Evolutionary conservation across 1,140 invertebrate genomes (phyloP), one percentile per base, ranked within the genome.

Genomic region (Drosophila bocqueti): DNA sequence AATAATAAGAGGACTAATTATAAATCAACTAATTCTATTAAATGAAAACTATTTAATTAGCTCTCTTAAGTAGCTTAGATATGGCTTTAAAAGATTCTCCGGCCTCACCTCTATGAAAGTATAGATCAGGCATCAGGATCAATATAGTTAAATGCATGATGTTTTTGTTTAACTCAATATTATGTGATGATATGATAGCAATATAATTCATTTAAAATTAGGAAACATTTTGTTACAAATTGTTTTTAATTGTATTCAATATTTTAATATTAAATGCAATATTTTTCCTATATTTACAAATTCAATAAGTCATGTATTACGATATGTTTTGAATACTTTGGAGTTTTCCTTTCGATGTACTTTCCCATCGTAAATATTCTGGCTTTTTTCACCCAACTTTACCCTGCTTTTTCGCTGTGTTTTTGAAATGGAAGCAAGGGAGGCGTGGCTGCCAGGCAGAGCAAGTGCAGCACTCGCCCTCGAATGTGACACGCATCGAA

Each of bases 401-500:
- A 31, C 24, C 7, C 3, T 47, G 6, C 9, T 43, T 26, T n/a
- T 54, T 29, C 13, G 10, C 49, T 34, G 50, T 52, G n/a, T 13
- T 3, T 2, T 9, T 49, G 24, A 24, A 24, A 24, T 9, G 46
- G 24, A 2, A 7, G 13, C 13, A 1, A 21, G 13, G 31, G 67
- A 36, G 31, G 21, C 46, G 57, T 46, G 54, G 59, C 31, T 67
- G 21, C 62, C 43, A 60, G 66, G 62, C 62, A 64, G 61, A 81
- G 61, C 75, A 72, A 61, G 75, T 76, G 65, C 65, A 76, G 52
- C 68, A 71, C 65, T 79, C 73, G 69, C 75, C 67, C 68, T 76
- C 73, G 69, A 82, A 79, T 79, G 58, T 60, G 75, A 83, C 83
- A 79, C 76, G 76, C 79, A 83, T 76, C 76, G 66, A 86, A 83